phyloP scores from a whole-genome alignment of 2,888 invertebrate genomes.

The Drosophila meridionalis region DNA sequence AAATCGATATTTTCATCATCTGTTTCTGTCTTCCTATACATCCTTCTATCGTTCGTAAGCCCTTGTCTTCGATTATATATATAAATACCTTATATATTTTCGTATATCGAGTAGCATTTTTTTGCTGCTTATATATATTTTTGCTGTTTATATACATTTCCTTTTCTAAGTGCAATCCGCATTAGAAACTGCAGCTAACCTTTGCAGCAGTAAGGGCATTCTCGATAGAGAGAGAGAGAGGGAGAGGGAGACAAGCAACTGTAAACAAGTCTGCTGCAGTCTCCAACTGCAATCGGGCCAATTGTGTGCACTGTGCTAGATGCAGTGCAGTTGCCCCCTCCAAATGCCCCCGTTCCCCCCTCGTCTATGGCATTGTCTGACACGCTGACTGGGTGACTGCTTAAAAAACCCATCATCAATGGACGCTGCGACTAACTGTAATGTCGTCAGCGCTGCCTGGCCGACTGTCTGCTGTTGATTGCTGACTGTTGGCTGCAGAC shows the following conservation, averaged over 20 bases:
- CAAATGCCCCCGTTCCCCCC: conserved; percentile 9
- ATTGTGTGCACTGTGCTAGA: conserved; percentile 60
- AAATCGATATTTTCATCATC: no score
- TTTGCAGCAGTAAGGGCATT: conserved; percentile 65
- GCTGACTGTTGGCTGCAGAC: conserved; percentile 13
- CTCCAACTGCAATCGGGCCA: conserved; percentile 63
- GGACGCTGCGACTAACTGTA: conserved; percentile 67
- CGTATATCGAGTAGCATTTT: no score
- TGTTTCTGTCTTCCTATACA: no score
- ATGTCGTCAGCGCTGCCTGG: conserved; percentile 69
- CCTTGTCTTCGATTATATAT: not conserved
- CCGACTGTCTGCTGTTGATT: conserved; percentile 29
- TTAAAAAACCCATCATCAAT: conserved; percentile 57
- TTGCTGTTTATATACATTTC: not conserved
- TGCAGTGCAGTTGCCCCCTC: conserved; percentile 34
- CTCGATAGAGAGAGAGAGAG: conserved; percentile 17
- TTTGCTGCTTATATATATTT: not conserved
- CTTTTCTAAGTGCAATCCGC: conserved; percentile 24
- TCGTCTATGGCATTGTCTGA: conserved; percentile 30
- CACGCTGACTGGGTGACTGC: conserved; percentile 51
- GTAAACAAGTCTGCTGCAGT: conserved; percentile 28
- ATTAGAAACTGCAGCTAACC: conserved; percentile 36
- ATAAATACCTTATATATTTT: not conserved
- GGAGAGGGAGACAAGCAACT: conserved; percentile 32
- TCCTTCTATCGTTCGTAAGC: not conserved